Conservation (phyloP, 1,140 invertebrate genomes). For the Spodoptera frugiperda region DNA sequence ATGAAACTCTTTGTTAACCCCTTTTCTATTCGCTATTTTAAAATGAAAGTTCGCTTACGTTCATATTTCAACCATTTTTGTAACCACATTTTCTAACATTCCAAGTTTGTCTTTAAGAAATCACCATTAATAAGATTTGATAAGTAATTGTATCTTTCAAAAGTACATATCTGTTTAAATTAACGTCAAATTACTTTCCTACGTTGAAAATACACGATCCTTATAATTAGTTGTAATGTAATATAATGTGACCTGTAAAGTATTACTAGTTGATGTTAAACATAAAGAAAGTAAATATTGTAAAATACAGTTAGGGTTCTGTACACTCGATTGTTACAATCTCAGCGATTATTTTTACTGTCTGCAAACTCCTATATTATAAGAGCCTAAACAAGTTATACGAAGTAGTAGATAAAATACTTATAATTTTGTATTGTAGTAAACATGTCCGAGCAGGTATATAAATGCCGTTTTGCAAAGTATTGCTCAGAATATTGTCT, state of each 20-base stretch:
- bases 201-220: conserved; percentile 49
- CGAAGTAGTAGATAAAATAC: conserved; percentile 3
- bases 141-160: conserved; percentile 63
- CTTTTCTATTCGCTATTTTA: conserved; percentile 31
- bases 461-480: conserved; percentile 59
- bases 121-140: conserved; percentile 26
- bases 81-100: conserved; percentile 34
- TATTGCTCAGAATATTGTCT: conserved; percentile 66
- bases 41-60: conserved; percentile 13
- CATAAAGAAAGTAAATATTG: conserved; percentile 38
- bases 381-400: neutral
- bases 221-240: conserved; percentile 61
- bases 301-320: conserved; percentile 41
- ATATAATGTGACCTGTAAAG: conserved; percentile 61
- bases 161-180: conserved; percentile 79
- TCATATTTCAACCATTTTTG: conserved; percentile 19
- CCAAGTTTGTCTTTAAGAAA: conserved; percentile 17
- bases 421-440: conserved; percentile 32
- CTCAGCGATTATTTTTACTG: conserved; percentile 18
- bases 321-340: conserved; percentile 12
- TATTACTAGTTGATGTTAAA: conserved; percentile 70
- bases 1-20: neutral
- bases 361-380: conserved; percentile 26
- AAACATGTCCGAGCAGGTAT: conserved; percentile 54
- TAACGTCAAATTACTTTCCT: conserved; percentile 71